Conservation (phyloP, 2,113 vertebrate species). For the Polyodon spathula region DNA sequence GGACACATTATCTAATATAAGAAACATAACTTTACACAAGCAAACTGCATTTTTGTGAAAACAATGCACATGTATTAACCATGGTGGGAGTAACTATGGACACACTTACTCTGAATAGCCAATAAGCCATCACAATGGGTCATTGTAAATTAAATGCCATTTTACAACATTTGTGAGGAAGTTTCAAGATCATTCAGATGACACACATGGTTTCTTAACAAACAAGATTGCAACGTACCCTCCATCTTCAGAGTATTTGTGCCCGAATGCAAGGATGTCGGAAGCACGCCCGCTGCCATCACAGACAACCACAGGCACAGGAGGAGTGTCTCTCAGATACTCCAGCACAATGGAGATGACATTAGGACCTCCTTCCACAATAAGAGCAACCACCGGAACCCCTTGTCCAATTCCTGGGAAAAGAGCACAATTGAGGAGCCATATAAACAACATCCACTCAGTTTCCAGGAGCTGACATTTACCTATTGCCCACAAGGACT, state of each 20-base stretch:
- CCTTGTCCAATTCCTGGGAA: conserved; percentile 90
- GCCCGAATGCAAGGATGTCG: conserved; percentile 95
- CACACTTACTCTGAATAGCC: too few relatives aligned
- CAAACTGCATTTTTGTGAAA: too few relatives aligned
- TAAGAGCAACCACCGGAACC: conserved; percentile 92
- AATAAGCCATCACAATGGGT: neutral
- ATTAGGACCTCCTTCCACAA: conserved; percentile 94
- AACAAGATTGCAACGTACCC: conserved; percentile 60
- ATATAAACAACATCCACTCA: neutral
- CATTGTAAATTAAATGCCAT: neutral
- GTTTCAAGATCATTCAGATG: conserved; percentile 3
- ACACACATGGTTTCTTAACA: neutral
- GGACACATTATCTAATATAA: too few relatives aligned
- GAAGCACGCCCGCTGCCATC: conserved; percentile 94
- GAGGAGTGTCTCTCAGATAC: conserved; percentile 91
- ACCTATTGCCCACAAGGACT: too few relatives aligned
- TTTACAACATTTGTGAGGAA: neutral
- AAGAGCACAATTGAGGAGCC: conserved; percentile 18
- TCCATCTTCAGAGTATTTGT: conserved; percentile 97
- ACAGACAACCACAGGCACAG: conserved; percentile 92
- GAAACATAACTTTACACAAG: too few relatives aligned
- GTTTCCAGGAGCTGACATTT: neutral
- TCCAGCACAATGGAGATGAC: conserved; percentile 96
- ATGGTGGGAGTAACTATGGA: too few relatives aligned
- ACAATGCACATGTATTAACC: too few relatives aligned